Percentiles rank a stretch among this genome's conserved stretches.
Evolutionary conservation across 2,113 vertebrate species (phyloP).

Genomic region (Pelusios castaneus): DNA sequence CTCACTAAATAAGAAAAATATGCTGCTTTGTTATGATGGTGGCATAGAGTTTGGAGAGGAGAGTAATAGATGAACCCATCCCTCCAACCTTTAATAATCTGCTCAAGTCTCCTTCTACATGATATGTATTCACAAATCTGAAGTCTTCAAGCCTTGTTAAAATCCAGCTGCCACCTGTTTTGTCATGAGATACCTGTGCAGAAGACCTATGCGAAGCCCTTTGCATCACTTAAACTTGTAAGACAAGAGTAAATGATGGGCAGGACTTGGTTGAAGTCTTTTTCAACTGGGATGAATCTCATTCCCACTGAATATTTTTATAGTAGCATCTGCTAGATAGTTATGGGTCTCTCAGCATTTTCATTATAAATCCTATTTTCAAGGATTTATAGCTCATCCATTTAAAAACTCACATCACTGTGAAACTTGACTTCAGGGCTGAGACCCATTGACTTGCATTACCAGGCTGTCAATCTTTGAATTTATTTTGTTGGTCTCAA

Average conservation of each 20-base stretch:
- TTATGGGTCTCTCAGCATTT: background rate
- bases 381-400: background rate
- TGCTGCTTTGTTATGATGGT: background rate
- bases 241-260: background rate
- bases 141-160: background rate
- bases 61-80: background rate
- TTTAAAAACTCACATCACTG: background rate
- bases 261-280: background rate
- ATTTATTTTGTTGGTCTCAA: background rate
- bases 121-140: background rate
- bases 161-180: background rate
- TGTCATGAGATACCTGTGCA: background rate
- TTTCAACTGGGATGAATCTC: background rate
- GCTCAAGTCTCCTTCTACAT: background rate
- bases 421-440: background rate
- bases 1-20: constrained; percentile 14
- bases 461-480: background rate
- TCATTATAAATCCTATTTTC: background rate
- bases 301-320: background rate
- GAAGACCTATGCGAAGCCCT: background rate
- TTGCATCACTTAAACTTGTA: background rate
- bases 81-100: background rate
- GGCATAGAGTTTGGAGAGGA: background rate
- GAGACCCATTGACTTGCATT: background rate
- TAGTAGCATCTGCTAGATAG: background rate